Evolutionary conservation across 1,140 invertebrate genomes (phyloP), one percentile per base, ranked within the genome.

Genomic region (Drosophila pseudoananassae): DNA sequence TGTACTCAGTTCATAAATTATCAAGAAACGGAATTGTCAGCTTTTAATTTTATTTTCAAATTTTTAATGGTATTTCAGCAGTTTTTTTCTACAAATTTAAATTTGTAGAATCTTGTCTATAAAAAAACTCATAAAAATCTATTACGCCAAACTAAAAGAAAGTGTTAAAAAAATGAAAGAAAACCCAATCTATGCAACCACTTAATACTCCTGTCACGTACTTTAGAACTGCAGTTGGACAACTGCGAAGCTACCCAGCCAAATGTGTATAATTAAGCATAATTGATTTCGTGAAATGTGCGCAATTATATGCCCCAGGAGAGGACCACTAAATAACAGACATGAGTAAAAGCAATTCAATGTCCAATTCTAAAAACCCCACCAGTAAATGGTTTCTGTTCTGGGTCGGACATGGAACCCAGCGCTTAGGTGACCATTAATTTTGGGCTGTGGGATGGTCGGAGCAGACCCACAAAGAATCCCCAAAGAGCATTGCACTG

Each of bases 211-310:
- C 46, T 73, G 56, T 66, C 78, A 75, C 75, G 74, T 78, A 49
- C 56, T 47, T 14, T 20, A 58, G 46, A 46, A 53, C 23, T 72
- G 60, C 49, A 76, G 47, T 46, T 38, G 66, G 31, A 49, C 46
- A 73, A 63, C 70, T 56, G 51, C 47, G 33, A 64, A 63, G 56
- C 52, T 45, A 45, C 45, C 33, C 45, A 33, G 46, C 15, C 27
- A 60, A 79, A 82, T 63, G 71, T 64, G 53, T 84, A 84, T 79
- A 83, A 84, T 83, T 76, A 31, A 59, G 53, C 56, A 84, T 76
- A 85, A 84, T 84, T 85, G 72, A 84, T 80, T 73, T 80, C 43
- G 60, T 64, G 61, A 69, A 85, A 65, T 85, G 61, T 73, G 40
- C 53, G 57, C 64, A 83, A 83, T 71, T 83, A 83, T 78, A 55